Conservation (phyloP, 2,888 invertebrate genomes). For the Philaethria dido region DNA sequence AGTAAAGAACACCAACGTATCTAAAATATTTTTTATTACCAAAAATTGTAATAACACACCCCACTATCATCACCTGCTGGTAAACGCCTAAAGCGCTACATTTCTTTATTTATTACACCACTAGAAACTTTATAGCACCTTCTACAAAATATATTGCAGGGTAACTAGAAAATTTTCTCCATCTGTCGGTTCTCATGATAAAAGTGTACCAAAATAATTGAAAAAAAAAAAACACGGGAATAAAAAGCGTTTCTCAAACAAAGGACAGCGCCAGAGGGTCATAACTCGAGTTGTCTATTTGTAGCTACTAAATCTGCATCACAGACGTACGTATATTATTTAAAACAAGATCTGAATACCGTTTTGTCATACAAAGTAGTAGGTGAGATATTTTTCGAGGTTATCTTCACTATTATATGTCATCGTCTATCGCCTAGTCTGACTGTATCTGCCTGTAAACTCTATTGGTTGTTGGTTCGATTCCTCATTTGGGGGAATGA, state of each 20-base stretch:
- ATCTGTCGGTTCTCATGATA: slow-evolving; percentile 40
- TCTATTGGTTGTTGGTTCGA: too few relatives aligned
- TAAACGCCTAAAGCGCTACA: neutral
- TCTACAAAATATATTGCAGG: slow-evolving; percentile 20
- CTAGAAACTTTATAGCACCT: slow-evolving; percentile 9
- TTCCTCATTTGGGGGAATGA: too few relatives aligned
- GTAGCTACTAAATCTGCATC: slow-evolving; percentile 71
- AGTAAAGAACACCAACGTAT: too few relatives aligned
- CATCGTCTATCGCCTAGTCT: too few relatives aligned
- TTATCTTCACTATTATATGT: neutral
- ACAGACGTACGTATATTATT: slow-evolving; percentile 67
- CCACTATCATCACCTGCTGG: neutral
- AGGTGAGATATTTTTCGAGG: slow-evolving; percentile 1
- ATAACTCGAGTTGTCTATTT: slow-evolving; percentile 74
- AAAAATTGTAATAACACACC: neutral
- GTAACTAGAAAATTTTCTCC: slow-evolving; percentile 28
- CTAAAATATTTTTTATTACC: neutral
- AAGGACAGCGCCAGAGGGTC: slow-evolving; percentile 73
- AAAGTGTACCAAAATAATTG: slow-evolving; percentile 57
- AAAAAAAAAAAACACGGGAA: slow-evolving; percentile 59
- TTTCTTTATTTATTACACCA: slow-evolving; percentile 7
- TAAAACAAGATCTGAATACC: slow-evolving; percentile 52
- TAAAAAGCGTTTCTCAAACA: slow-evolving; percentile 60
- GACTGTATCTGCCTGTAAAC: too few relatives aligned
- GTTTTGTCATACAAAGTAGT: slow-evolving; percentile 24